phyloP scores from a whole-genome alignment of 2,888 invertebrate genomes.

The Imbricaverruca yamaguchii region DNA sequence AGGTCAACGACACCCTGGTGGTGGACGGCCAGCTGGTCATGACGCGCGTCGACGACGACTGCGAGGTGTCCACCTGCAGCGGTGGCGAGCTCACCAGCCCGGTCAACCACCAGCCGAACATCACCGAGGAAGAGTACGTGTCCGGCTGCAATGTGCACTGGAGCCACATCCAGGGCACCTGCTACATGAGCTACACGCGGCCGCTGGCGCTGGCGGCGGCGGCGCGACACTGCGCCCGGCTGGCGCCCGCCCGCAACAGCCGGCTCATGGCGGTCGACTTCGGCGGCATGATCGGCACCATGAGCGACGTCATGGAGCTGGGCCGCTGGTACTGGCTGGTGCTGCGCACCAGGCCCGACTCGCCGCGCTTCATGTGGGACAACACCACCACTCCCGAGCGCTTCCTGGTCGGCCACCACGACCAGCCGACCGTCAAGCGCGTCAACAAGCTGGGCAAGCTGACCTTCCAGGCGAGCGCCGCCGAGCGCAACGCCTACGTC shows the following conservation, averaged over 20 bases:
- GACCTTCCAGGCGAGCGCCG: background rate
- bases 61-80: background rate
- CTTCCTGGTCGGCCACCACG: slow-evolving; percentile 1
- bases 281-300: background rate
- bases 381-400: slow-evolving; percentile 13
- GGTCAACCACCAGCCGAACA: background rate
- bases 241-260: background rate
- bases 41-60: background rate
- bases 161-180: background rate
- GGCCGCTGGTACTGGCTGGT: slow-evolving; percentile 20
- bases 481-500: background rate
- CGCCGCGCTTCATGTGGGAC: background rate
- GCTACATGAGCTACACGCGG: background rate
- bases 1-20: background rate
- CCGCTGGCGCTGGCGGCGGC: background rate
- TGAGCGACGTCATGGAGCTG: slow-evolving; percentile 18
- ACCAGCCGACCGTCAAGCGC: background rate
- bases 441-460: background rate
- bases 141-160: slow-evolving; percentile 7
- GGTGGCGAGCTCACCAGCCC: background rate
- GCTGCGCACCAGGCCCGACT: background rate
- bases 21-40: background rate
- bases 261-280: background rate
- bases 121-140: background rate
- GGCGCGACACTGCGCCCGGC: background rate